Evolutionary conservation across 2,888 invertebrate species (phyloP).

Genomic region (Orthonevra nobilis): DNA sequence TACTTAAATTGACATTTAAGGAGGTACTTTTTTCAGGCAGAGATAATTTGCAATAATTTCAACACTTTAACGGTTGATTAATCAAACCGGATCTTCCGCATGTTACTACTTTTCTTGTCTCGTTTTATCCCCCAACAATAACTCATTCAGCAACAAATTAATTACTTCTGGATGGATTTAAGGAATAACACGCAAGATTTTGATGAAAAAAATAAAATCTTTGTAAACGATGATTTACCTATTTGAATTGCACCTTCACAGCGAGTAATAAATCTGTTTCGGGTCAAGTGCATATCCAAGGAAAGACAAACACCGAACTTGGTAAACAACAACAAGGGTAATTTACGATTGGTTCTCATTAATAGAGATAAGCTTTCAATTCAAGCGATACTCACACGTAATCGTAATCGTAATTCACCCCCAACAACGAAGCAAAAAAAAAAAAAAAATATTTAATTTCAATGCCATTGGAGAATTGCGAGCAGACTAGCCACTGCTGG

Average conservation of each 20-base stretch:
- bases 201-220: slow-evolving; percentile 18
- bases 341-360: slow-evolving; percentile 41
- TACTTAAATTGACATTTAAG: too few relatives aligned
- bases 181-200: neutral
- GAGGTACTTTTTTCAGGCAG: too few relatives aligned
- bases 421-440: neutral
- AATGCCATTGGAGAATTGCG: slow-evolving; percentile 39
- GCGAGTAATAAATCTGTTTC: slow-evolving; percentile 45
- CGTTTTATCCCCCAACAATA: too few relatives aligned
- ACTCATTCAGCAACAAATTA: too few relatives aligned
- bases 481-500: slow-evolving; percentile 21
- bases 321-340: slow-evolving; percentile 45
- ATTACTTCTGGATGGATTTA: neutral
- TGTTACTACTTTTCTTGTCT: too few relatives aligned
- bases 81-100: too few relatives aligned
- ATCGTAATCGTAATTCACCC: slow-evolving; percentile 40
- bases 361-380: slow-evolving; percentile 61
- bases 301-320: slow-evolving; percentile 40
- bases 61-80: too few relatives aligned
- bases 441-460: slow-evolving; percentile 26
- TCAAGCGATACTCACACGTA: slow-evolving; percentile 15
- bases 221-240: slow-evolving; percentile 18
- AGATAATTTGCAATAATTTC: too few relatives aligned
- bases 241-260: slow-evolving; percentile 14
- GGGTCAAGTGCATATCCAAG: slow-evolving; percentile 51